A percentile compares a stretch with the other conserved stretches of the same genome.
Conservation (phyloP, 1,140 invertebrate species). For the Lepidostoma basale region DNA sequence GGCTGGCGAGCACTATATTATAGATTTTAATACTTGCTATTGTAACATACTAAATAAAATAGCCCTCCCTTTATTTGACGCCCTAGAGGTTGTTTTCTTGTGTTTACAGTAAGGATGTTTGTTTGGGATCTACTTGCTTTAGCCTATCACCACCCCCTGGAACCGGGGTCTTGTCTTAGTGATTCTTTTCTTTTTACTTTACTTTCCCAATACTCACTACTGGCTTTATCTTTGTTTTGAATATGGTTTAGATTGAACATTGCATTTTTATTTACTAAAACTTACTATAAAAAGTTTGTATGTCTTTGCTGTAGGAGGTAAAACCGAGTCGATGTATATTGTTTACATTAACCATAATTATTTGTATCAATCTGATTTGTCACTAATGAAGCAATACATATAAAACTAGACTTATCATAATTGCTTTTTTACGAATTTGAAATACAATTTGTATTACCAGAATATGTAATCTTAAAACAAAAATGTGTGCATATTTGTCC, state of each 20-base stretch:
- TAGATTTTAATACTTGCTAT: conserved; percentile 28
- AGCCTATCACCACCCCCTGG: conserved; percentile 15
- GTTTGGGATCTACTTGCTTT: conserved; percentile 45
- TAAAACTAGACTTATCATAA: conserved; percentile 45
- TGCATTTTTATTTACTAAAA: conserved; percentile 31
- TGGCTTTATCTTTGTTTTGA: conserved; percentile 27
- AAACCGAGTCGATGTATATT: conserved; percentile 40
- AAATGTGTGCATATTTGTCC: conserved; percentile 45
- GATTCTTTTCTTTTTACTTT: not conserved
- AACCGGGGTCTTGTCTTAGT: not conserved
- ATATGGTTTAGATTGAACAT: conserved; percentile 29
- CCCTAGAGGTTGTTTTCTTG: conserved; percentile 17
- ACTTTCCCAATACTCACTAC: conserved; percentile 31
- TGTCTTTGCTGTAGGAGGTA: conserved; percentile 24
- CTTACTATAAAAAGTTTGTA: conserved; percentile 26
- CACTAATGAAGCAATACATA: conserved; percentile 46
- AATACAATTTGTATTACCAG: conserved; percentile 45
- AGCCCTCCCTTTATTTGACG: conserved; percentile 11
- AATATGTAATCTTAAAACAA: conserved; percentile 46
- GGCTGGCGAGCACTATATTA: conserved; percentile 22
- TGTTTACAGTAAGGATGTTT: conserved; percentile 33
- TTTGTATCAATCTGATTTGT: conserved; percentile 43
- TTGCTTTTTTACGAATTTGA: conserved; percentile 44
- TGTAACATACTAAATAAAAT: conserved; percentile 27
- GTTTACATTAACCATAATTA: conserved; percentile 35